Percentiles rank a stretch among this genome's conserved stretches.
These are phyloP conservation scores for Drosophila infuscata DNA, from an alignment of 2,888 invertebrate species.

Conservation along the genomic window DNA sequence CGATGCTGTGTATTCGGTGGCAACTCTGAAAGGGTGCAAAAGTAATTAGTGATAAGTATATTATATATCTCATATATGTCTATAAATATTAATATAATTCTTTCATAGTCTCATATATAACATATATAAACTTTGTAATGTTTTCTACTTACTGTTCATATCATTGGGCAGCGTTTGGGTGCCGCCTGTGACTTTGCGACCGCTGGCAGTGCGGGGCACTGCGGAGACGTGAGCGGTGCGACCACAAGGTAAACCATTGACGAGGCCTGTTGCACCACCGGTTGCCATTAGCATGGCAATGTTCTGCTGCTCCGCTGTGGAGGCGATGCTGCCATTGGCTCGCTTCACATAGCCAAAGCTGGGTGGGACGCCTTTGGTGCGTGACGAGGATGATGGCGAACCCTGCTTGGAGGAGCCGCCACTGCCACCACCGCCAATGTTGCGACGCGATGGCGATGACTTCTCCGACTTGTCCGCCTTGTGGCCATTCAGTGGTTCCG, in stretches of 20 bases:
- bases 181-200: conserved; percentile 95
- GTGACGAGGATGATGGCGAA: conserved; percentile 81
- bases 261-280: conserved; percentile 37
- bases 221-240: conserved; percentile 93
- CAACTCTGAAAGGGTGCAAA: conserved; percentile 85
- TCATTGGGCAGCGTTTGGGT: conserved; percentile 95
- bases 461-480: conserved; percentile 84
- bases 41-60: background rate
- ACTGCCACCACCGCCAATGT: conserved; percentile 84
- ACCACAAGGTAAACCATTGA: conserved; percentile 82
- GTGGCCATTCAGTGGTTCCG: conserved; percentile 83
- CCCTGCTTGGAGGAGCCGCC: conserved; percentile 81
- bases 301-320: conserved; percentile 84
- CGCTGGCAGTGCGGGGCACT: conserved; percentile 90
- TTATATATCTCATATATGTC: background rate
- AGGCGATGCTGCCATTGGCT: conserved; percentile 87
- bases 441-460: conserved; percentile 84
- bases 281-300: conserved; percentile 81
- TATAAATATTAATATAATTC: too few relatives aligned
- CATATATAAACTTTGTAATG: background rate
- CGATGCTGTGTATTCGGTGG: conserved; percentile 91
- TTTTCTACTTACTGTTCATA: conserved; percentile 87
- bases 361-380: conserved; percentile 92
- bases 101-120: background rate
- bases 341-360: conserved; percentile 94